A percentile compares a stretch with the other conserved stretches of the same genome.
Conservation (phyloP, 2,888 invertebrate species). For the Aspidiotus destructor region DNA sequence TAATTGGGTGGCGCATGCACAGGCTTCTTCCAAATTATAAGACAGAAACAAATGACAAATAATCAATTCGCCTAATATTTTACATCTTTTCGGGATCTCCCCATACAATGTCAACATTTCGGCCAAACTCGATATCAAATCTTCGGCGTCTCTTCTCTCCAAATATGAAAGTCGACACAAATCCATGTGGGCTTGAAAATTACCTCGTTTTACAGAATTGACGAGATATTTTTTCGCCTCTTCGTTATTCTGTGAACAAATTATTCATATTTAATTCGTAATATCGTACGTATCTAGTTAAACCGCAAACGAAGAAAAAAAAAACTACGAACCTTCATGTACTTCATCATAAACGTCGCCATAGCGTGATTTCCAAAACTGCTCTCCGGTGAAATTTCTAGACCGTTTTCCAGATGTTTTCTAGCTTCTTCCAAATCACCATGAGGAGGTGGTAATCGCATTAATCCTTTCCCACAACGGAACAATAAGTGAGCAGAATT, state of each 20-base stretch:
- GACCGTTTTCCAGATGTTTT: slow-evolving; percentile 5
- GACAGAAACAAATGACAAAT: slow-evolving; percentile 11
- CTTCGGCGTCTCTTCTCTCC: neutral
- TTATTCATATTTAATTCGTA: slow-evolving; percentile 1
- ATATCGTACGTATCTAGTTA: neutral
- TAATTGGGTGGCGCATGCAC: slow-evolving; percentile 9
- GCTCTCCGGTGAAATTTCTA: slow-evolving; percentile 12
- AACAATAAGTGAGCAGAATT: slow-evolving; percentile 21
- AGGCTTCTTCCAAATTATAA: slow-evolving; percentile 16
- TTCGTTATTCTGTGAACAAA: slow-evolving; percentile 6
- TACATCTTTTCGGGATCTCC: slow-evolving; percentile 6
- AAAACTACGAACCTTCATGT: neutral
- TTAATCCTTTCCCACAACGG: slow-evolving; percentile 25
- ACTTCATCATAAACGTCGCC: slow-evolving; percentile 14
- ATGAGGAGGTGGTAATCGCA: slow-evolving; percentile 12
- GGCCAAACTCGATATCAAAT: neutral
- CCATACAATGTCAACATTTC: neutral
- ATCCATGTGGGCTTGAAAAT: slow-evolving; percentile 19
- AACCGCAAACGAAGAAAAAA: neutral
- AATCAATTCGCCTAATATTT: slow-evolving; percentile 14
- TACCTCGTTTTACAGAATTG: slow-evolving; percentile 1
- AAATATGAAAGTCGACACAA: slow-evolving; percentile 6
- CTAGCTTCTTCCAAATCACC: slow-evolving; percentile 10
- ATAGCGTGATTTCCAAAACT: slow-evolving; percentile 25
- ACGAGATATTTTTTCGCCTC: slow-evolving; percentile 10